A percentile compares a stretch with the other conserved stretches of the same genome.
phyloP scores from a whole-genome alignment of 2,113 vertebrate genomes.

The Canis aureus region DNA sequence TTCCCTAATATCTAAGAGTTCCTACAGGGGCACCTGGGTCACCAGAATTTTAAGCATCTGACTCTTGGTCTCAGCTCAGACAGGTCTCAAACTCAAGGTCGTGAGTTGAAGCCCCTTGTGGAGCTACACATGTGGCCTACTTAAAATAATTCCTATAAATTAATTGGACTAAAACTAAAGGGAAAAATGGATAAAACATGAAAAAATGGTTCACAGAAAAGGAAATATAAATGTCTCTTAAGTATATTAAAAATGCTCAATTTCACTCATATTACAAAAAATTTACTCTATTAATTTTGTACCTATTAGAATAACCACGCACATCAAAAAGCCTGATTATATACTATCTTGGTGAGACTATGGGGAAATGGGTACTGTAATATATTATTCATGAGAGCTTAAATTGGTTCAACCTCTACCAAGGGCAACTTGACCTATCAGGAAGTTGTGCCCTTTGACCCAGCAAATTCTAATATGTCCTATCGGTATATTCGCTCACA shows the following conservation, averaged over 20 bases:
- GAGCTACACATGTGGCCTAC: background rate
- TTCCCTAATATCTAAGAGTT: slow-evolving; percentile 16
- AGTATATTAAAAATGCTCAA: slow-evolving; percentile 9
- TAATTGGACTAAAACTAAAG: slow-evolving; percentile 25
- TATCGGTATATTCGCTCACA: background rate
- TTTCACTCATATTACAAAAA: slow-evolving; percentile 39
- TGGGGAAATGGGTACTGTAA: background rate
- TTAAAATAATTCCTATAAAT: slow-evolving; percentile 10
- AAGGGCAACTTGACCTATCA: background rate
- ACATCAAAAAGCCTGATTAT: slow-evolving; percentile 32
- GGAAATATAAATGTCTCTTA: slow-evolving; percentile 1
- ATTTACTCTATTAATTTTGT: slow-evolving; percentile 51
- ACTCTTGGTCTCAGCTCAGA: background rate
- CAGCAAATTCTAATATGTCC: slow-evolving; percentile 45
- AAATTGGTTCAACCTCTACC: slow-evolving; percentile 5
- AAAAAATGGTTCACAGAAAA: background rate
- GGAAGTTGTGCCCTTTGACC: background rate
- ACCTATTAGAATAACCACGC: background rate
- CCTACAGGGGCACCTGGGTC: background rate
- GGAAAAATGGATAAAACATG: background rate
- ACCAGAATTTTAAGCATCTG: background rate
- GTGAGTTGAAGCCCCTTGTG: background rate
- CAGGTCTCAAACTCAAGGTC: background rate
- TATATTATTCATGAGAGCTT: background rate
- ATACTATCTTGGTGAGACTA: background rate